Percentiles rank a stretch among this genome's conserved stretches.
Evolutionary conservation across 2,797 vertebrate genomes (phyloP).

Genomic region (Enteromius thamalakanensis): DNA sequence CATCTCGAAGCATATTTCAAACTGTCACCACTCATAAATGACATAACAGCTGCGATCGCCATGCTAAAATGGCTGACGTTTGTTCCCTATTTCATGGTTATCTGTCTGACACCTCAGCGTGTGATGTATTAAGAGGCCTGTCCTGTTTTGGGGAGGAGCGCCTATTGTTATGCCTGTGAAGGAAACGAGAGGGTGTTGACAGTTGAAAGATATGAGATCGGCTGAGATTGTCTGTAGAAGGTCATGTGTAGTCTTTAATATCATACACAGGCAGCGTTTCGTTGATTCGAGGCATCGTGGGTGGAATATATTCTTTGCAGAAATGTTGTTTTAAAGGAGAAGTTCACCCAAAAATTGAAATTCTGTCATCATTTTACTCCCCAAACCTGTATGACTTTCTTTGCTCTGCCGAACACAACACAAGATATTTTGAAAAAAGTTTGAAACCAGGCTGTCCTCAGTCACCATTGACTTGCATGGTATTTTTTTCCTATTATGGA

Average conservation of each 20-base stretch:
- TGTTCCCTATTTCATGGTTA: conserved; percentile 2
- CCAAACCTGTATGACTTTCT: too few species aligned
- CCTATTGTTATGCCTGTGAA: conserved; percentile 11
- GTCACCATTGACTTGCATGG: too few species aligned
- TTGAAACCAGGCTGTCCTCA: too few species aligned
- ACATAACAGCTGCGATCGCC: not conserved
- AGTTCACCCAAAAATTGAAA: too few species aligned
- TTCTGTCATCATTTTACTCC: too few species aligned
- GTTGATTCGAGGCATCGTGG: not conserved
- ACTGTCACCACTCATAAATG: conserved; percentile 9
- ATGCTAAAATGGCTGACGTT: conserved; percentile 5
- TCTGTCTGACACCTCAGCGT: not conserved
- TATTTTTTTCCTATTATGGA: too few species aligned
- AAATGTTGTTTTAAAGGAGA: too few species aligned
- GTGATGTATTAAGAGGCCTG: not conserved
- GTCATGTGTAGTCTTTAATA: not conserved
- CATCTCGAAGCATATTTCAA: not conserved
- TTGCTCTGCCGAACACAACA: too few species aligned
- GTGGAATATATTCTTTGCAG: not conserved
- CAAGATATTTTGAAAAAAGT: too few species aligned
- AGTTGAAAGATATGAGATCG: not conserved
- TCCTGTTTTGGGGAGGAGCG: conserved; percentile 22
- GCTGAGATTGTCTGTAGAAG: not conserved
- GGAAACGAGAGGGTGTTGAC: not conserved
- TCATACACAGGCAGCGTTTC: not conserved